Evolutionary conservation across 1,140 invertebrate genomes (phyloP).

Genomic region (Aradophagus sp.): DNA sequence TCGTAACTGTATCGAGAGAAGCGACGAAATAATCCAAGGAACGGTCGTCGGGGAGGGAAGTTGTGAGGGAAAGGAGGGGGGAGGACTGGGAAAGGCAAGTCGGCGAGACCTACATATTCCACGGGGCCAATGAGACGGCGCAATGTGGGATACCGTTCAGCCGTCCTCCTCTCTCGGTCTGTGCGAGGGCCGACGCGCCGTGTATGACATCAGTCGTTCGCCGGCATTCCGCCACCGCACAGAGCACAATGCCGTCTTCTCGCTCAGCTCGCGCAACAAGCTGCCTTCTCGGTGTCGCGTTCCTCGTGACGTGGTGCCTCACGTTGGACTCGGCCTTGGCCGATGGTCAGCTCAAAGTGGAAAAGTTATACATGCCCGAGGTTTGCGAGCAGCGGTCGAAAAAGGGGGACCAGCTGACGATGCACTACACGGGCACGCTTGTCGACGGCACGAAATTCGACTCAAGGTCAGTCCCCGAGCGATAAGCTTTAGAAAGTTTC

Average conservation of each 20-base stretch:
- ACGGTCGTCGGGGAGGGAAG: no score
- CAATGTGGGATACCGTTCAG: conserved; percentile 70
- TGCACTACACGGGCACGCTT: conserved; percentile 94
- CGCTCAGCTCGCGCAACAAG: conserved; percentile 47
- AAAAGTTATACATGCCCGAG: conserved; percentile 85
- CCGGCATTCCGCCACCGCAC: conserved; percentile 58
- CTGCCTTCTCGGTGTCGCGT: conserved; percentile 46
- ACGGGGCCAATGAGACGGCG: conserved; percentile 74
- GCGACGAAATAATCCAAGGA: no score
- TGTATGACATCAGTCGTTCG: conserved; percentile 53
- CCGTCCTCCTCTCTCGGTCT: conserved; percentile 52
- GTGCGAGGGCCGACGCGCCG: conserved; percentile 39
- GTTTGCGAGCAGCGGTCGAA: conserved; percentile 88
- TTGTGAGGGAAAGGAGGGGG: conserved; percentile 17
- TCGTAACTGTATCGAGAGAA: no score
- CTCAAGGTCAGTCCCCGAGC: conserved; percentile 84
- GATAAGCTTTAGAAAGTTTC: no score
- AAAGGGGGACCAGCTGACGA: conserved; percentile 90
- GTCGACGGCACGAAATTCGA: conserved; percentile 93
- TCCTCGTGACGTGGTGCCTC: conserved; percentile 57
- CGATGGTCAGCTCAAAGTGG: conserved; percentile 82
- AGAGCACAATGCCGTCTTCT: conserved; percentile 42
- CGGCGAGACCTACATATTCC: conserved; percentile 72
- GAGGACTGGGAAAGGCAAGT: conserved; percentile 35
- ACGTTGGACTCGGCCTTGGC: conserved; percentile 47